phyloP scores from a whole-genome alignment of 2,888 invertebrate genomes.

The Cataglyphis albicans region DNA sequence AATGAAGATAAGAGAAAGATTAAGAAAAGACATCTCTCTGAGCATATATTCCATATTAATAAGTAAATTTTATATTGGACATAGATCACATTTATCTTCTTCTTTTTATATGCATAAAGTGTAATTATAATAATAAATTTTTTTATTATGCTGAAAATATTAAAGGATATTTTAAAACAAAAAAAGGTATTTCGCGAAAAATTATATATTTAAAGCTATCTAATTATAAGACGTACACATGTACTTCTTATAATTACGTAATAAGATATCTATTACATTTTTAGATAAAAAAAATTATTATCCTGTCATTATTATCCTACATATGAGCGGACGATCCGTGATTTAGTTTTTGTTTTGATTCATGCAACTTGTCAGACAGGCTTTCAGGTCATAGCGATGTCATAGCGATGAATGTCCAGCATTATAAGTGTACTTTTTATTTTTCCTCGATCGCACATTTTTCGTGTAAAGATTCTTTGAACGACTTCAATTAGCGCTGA shows the following conservation, averaged over 20 bases:
- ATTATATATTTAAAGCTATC: not conserved
- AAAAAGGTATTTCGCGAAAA: not conserved
- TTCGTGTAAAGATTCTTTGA: conserved; percentile 4
- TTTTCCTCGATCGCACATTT: conserved; percentile 15
- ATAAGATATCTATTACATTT: too few relatives aligned
- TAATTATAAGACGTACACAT: not conserved
- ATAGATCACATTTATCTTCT: not conserved
- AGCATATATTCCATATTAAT: not conserved
- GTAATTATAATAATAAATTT: not conserved
- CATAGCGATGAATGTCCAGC: conserved; percentile 51
- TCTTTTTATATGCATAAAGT: not conserved
- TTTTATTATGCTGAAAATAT: not conserved
- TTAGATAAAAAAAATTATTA: not conserved
- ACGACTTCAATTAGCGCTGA: conserved; percentile 52
- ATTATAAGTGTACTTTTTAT: conserved; percentile 14
- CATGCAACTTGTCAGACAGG: conserved; percentile 67
- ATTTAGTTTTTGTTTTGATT: conserved; percentile 71
- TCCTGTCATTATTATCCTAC: not conserved
- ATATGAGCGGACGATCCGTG: not conserved
- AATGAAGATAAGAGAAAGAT: not conserved
- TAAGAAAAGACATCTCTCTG: not conserved
- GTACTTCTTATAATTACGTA: not conserved
- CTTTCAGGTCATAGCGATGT: conserved; percentile 73
- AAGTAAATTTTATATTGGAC: not conserved
- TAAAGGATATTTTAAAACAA: not conserved